Percentiles rank a stretch among this genome's conserved stretches.
phyloP scores from a whole-genome alignment of 92 coral and sea anemone genomes.

The Metridium senile region DNA sequence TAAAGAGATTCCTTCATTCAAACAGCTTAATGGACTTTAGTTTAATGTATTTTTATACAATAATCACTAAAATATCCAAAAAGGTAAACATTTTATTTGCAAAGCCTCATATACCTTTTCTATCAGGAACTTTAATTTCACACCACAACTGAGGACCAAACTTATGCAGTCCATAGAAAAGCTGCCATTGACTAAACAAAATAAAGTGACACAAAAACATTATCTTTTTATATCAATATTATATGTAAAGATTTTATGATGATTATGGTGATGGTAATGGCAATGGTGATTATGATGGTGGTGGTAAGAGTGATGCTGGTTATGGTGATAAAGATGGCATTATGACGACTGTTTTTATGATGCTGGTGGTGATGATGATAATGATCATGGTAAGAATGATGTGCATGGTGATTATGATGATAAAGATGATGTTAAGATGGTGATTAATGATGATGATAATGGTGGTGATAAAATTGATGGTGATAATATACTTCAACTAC shows the following conservation, averaged over 20 bases:
- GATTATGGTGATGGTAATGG: background rate
- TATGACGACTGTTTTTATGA: background rate
- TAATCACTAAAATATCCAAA: no score
- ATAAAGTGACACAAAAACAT: background rate
- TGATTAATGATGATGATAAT: background rate
- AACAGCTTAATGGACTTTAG: no score
- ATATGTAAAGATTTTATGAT: no score
- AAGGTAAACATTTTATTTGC: no score
- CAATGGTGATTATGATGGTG: background rate
- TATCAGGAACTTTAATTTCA: constrained; percentile 42
- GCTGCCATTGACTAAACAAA: constrained; percentile 75
- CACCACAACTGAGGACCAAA: constrained; percentile 92
- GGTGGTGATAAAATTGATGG: background rate
- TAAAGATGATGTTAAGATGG: no score
- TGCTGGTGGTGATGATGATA: background rate
- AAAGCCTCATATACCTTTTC: background rate
- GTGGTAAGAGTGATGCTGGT: background rate
- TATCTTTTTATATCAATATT: no score
- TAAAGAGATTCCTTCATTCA: no score
- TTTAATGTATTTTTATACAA: no score
- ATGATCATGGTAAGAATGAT: background rate
- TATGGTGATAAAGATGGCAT: no score
- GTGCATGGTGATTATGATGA: background rate
- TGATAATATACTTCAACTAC: background rate
- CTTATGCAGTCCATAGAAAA: constrained; percentile 50